Conservation (phyloP, 2,797 vertebrate genomes). For the Parambassis ranga region DNA sequence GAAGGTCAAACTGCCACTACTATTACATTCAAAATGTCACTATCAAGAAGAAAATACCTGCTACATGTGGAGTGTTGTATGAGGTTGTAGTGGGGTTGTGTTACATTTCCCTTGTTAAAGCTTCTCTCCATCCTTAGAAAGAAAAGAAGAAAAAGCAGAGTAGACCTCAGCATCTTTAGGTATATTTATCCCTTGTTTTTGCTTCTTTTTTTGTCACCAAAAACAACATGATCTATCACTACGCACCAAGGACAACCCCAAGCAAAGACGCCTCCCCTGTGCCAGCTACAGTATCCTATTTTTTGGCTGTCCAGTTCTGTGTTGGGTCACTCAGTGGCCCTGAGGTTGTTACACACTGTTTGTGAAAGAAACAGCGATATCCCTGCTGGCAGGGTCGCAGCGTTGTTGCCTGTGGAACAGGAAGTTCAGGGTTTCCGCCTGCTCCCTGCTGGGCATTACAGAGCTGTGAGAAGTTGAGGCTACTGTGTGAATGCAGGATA, state of each 20-base stretch:
- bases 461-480: background rate
- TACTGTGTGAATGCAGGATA: slow-evolving; percentile 8
- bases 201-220: no score
- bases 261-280: background rate
- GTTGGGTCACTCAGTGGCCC: slow-evolving; percentile 1
- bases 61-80: slow-evolving; percentile 28
- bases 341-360: background rate
- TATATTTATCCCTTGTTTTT: no score
- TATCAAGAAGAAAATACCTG: slow-evolving; percentile 16
- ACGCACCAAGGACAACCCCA: background rate
- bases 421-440: slow-evolving; percentile 24
- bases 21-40: slow-evolving; percentile 45
- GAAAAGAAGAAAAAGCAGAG: no score
- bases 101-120: slow-evolving; percentile 1
- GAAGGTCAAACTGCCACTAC: slow-evolving; percentile 61
- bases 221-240: no score
- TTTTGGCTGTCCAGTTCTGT: slow-evolving; percentile 16
- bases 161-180: no score
- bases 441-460: background rate
- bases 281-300: slow-evolving; percentile 21
- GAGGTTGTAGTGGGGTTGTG: background rate
- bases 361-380: slow-evolving; percentile 22
- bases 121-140: slow-evolving; percentile 15
- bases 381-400: slow-evolving; percentile 10
- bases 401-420: slow-evolving; percentile 1